A percentile compares a stretch with the other conserved stretches of the same genome.
Evolutionary conservation across 2,888 invertebrate genomes (phyloP).

Genomic region (Tetragonisca angustula): DNA sequence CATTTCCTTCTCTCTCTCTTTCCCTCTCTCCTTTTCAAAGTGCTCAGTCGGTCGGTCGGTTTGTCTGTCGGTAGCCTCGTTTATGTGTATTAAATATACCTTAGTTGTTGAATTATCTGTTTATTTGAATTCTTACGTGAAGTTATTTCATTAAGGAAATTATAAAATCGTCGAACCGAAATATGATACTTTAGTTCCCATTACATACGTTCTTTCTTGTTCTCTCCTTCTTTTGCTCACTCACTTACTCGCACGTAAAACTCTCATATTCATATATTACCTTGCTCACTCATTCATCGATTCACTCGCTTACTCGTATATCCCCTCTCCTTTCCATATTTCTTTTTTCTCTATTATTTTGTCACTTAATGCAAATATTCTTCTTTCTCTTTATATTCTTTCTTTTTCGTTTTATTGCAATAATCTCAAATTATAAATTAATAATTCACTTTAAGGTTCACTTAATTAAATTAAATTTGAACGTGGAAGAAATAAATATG

Average conservation of each 20-base stretch:
- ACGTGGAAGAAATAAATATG: constrained; percentile 3
- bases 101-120: neutral
- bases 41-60: constrained; percentile 33
- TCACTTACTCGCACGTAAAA: neutral
- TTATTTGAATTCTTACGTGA: neutral
- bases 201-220: neutral
- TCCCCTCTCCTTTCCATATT: neutral
- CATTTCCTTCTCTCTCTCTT: constrained; percentile 58
- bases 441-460: neutral
- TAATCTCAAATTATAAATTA: neutral
- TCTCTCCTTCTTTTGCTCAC: neutral
- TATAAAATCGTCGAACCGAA: neutral
- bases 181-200: neutral
- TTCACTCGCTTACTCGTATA: neutral
- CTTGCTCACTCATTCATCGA: neutral
- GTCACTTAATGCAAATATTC: neutral
- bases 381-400: neutral
- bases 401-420: neutral
- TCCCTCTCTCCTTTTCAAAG: constrained; percentile 26
- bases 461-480: neutral
- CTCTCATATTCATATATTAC: no score
- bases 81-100: neutral
- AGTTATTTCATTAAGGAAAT: neutral
- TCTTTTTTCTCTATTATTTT: neutral
- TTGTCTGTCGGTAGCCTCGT: constrained; percentile 21